phyloP scores from a whole-genome alignment of 64 coral and sea anemone genomes.

The Astreopora myriophthalma region DNA sequence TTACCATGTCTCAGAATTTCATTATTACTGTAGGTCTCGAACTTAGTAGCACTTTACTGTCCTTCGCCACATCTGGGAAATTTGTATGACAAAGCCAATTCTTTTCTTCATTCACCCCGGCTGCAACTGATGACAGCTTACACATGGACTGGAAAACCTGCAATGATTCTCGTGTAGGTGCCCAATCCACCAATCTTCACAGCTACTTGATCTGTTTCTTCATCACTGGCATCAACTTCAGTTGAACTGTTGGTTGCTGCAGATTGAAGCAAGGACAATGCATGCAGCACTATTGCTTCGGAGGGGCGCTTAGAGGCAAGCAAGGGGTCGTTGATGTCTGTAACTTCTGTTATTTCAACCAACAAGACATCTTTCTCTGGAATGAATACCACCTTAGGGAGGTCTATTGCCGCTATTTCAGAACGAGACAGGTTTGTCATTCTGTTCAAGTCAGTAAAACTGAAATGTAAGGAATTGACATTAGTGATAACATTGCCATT shows the following conservation, averaged over 20 bases:
- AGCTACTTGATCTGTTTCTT: neutral
- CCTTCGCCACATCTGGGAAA: neutral
- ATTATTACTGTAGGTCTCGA: neutral
- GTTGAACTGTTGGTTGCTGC: neutral
- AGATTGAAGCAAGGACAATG: neutral
- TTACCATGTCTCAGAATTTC: constrained; percentile 6
- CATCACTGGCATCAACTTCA: neutral
- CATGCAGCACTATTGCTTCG: neutral
- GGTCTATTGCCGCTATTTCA: neutral
- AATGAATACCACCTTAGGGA: neutral
- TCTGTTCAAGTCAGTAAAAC: neutral
- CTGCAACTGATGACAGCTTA: neutral
- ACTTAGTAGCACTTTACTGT: neutral
- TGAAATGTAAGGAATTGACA: neutral
- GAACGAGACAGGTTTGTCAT: neutral
- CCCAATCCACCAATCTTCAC: neutral
- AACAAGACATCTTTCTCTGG: neutral
- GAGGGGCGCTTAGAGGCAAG: neutral
- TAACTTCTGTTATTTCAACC: neutral
- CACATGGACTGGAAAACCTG: neutral
- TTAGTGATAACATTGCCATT: neutral
- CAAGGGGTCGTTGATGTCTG: neutral
- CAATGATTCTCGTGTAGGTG: neutral
- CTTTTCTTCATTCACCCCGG: neutral
- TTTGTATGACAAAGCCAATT: neutral